Evolutionary conservation across 2,888 invertebrate species (phyloP).

Genomic region (Diaprepes abbreviatus): DNA sequence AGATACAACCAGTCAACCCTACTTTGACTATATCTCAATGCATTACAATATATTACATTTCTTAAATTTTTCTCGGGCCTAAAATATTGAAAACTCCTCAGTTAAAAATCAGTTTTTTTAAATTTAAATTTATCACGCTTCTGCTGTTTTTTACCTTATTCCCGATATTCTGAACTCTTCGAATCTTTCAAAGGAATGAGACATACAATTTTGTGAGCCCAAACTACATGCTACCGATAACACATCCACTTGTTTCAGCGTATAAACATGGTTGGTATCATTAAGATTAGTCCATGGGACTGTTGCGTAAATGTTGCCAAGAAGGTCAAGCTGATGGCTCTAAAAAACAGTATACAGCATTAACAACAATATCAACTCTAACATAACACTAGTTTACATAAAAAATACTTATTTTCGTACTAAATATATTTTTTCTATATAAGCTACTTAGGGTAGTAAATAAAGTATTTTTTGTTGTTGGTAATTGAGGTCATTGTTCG

Average conservation of each 20-base stretch:
- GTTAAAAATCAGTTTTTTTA: too few relatives aligned
- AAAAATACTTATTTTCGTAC: too few relatives aligned
- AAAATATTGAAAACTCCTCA: too few relatives aligned
- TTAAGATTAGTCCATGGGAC: constrained; percentile 38
- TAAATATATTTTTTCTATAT: too few relatives aligned
- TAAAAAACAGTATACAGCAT: background rate
- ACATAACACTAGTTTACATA: too few relatives aligned
- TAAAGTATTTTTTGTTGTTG: too few relatives aligned
- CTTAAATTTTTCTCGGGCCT: constrained; percentile 77
- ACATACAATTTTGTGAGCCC: constrained; percentile 72
- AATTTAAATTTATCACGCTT: too few relatives aligned
- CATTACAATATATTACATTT: constrained; percentile 81
- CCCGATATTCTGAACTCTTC: constrained; percentile 37
- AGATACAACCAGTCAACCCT: constrained; percentile 75
- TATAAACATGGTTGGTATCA: constrained; percentile 67
- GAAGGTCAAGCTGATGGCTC: constrained; percentile 42
- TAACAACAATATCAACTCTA: background rate
- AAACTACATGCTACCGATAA: constrained; percentile 76
- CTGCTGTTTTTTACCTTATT: constrained; percentile 38
- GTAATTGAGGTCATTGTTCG: too few relatives aligned
- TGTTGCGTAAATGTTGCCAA: constrained; percentile 35
- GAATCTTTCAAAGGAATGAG: constrained; percentile 62
- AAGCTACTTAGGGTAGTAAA: too few relatives aligned
- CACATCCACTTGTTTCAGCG: constrained; percentile 73
- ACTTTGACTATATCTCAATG: constrained; percentile 73